Evolutionary conservation across 2,113 vertebrate genomes (phyloP), one percentile per base, ranked within the genome.

Genomic region (Peucedramus taeniatus): DNA sequence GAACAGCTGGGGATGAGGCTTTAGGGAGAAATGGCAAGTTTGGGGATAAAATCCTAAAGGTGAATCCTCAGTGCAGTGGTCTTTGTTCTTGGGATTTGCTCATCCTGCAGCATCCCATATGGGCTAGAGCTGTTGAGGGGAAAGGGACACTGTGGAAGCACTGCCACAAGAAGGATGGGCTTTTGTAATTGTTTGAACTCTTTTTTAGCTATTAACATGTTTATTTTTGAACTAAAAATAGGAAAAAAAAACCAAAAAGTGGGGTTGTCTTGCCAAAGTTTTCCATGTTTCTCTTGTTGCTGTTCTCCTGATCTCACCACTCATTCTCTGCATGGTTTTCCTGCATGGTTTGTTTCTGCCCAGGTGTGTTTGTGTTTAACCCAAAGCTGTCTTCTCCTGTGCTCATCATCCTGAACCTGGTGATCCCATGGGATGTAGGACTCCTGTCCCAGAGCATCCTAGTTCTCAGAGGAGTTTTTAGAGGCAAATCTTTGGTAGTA

Each of bases 301-400:
- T 87, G 11, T 87, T 94, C 56, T 54, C 50, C 13, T 89, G 94
- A 60, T 86, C 90, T 95, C 89, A 69, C 54, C 1, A 47, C 91
- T 94, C 79, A 69, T 83, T 76, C 91, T 92, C 93, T 86, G 79
- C 64, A 69, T 91, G 92, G 80, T 96, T 96, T 92, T 80, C 88
- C 88, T 66, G 85, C 92, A 82, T 78, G 84, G 75, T 96, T 79
- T 92, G 70, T 95, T 93, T 69, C 90, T 92, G 79, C 90, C 76
- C 51, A n/a, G 86, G 83, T 80, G 53, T 88, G 75, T 95, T 93
- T 96, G 92, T 89, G 80, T 95, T 89, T 94, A 89, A 89, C 87
- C 79, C 84, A 84, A 87, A 93, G 78, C 75, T 87, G 56, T 92
- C 90, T 95, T 70, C 79, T 95, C 77, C 87, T 72, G 40, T 89